Evolutionary conservation across 1,140 invertebrate genomes (phyloP).

Genomic region (Pseudobourletiella spinata): DNA sequence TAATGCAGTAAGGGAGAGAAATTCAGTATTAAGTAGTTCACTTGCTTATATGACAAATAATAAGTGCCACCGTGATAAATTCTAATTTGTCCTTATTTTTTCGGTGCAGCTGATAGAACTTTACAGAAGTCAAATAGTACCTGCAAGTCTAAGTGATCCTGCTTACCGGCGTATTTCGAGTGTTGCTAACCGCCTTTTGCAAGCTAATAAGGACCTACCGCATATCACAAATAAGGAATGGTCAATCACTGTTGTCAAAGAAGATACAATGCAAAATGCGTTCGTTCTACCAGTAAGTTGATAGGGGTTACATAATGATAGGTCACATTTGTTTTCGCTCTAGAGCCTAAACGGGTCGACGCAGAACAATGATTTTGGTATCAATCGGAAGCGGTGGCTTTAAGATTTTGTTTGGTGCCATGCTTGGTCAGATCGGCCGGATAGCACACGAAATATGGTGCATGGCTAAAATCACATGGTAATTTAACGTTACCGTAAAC

Average conservation of each 20-base stretch:
- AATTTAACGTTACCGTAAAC: too few species aligned
- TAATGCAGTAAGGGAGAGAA: slow-evolving; percentile 39
- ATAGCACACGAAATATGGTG: too few species aligned
- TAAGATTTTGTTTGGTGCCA: too few species aligned
- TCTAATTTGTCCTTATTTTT: background rate
- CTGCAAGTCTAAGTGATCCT: slow-evolving; percentile 22
- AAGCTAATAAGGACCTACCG: slow-evolving; percentile 41
- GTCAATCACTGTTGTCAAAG: slow-evolving; percentile 43
- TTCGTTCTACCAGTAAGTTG: slow-evolving; percentile 45
- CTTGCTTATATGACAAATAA: too few species aligned
- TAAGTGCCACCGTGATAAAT: background rate
- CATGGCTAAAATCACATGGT: too few species aligned
- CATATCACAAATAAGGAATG: slow-evolving; percentile 41
- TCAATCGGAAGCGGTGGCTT: too few species aligned
- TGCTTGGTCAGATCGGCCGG: too few species aligned
- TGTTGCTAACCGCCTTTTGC: slow-evolving; percentile 39
- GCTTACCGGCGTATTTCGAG: slow-evolving; percentile 35
- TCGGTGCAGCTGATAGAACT: slow-evolving; percentile 37
- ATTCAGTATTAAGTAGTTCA: too few species aligned
- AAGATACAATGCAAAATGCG: slow-evolving; percentile 41
- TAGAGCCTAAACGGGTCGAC: too few species aligned
- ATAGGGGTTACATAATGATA: background rate
- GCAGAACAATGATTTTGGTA: too few species aligned
- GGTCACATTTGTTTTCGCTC: too few species aligned
- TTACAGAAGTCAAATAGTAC: slow-evolving; percentile 39